Evolutionary conservation across 2,797 vertebrate species (phyloP), one percentile per base, ranked within the genome.

Genomic region (Argentina silus): DNA sequence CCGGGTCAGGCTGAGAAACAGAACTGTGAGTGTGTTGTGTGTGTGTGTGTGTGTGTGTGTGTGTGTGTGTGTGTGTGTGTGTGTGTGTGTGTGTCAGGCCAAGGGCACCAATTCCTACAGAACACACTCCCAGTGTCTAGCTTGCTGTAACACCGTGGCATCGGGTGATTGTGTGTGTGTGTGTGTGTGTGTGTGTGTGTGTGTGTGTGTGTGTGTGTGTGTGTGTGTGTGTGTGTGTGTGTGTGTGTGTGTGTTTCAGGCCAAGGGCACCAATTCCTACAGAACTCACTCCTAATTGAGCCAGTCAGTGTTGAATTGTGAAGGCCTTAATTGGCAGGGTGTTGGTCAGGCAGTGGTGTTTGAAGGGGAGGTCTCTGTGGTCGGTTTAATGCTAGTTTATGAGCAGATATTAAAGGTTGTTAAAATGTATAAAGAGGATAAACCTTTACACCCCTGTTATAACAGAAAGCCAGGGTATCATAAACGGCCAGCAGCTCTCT

Each of bases 391-490:
- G 83, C 82, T 91, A 77, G 78, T 90, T 92, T 93, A 91, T 84
- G 89, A 78, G 84, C 81, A 80, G 86, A 91, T 90, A 92, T 90
- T 92, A 92, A 88, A 92, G 86, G 85, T 85, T 79, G 88, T 91
- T 91, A 89, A 92, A 91, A 86, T 88, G 90, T 88, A 92, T 88
- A 89, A 90, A 89, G 89, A 88, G 88, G 87, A 92, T 92, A 89
- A 90, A 92, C 87, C 84, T 92, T 93, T 89, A 93, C 87, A 88
- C 72, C 89, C 88, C 82, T n/a, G 83, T 85, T 91, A 88, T 86
- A 88, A 89, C 67, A 85, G 86, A 85, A 79, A 88, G n/a, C n/a
- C n/a, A n/a, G n/a, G n/a, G n/a, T n/a, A n/a, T n/a, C n/a, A n/a
- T n/a, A n/a, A n/a, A n/a, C n/a, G n/a, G n/a, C n/a, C n/a, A n/a